Conservation (phyloP, 2,888 invertebrate genomes). For the Lepidochitona cinerea region DNA sequence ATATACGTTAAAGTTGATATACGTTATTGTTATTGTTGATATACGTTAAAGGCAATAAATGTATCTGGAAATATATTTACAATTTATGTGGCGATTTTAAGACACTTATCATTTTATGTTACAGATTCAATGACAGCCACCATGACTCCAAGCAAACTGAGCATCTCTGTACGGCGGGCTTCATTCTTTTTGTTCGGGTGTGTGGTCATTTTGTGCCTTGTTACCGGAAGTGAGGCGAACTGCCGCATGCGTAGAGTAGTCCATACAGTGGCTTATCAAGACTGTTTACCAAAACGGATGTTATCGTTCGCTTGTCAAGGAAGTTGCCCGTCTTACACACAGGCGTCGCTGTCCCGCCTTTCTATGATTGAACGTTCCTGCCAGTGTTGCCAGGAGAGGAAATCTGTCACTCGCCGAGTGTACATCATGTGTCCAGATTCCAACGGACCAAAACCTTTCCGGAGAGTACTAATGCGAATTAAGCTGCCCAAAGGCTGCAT, state of each 20-base stretch:
- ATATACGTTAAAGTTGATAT: too few species aligned
- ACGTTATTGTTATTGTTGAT: too few species aligned
- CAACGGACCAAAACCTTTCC: conserved; percentile 81
- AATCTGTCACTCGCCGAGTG: conserved; percentile 90
- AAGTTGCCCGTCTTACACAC: conserved; percentile 91
- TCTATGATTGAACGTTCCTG: conserved; percentile 97
- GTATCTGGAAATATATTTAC: too few species aligned
- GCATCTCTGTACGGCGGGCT: not conserved
- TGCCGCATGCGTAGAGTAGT: conserved; percentile 93
- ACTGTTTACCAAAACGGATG: conserved; percentile 92
- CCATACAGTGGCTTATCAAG: conserved; percentile 90
- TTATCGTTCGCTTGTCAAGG: conserved; percentile 95
- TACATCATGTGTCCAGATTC: conserved; percentile 91
- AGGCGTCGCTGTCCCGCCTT: conserved; percentile 90
- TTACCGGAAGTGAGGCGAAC: conserved; percentile 75
- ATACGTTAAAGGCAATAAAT: too few species aligned
- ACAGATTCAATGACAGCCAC: too few species aligned
- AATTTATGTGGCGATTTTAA: too few species aligned
- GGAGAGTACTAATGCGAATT: conserved; percentile 37
- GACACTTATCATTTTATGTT: too few species aligned
- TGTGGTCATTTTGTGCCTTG: not conserved
- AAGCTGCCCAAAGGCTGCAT: conserved; percentile 89
- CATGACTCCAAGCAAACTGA: not conserved
- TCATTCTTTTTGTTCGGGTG: not conserved
- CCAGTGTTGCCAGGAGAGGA: conserved; percentile 95